A percentile compares a stretch with the other conserved stretches of the same genome.
phyloP scores from a whole-genome alignment of 2,113 vertebrate species.

The Sprattus sprattus region DNA sequence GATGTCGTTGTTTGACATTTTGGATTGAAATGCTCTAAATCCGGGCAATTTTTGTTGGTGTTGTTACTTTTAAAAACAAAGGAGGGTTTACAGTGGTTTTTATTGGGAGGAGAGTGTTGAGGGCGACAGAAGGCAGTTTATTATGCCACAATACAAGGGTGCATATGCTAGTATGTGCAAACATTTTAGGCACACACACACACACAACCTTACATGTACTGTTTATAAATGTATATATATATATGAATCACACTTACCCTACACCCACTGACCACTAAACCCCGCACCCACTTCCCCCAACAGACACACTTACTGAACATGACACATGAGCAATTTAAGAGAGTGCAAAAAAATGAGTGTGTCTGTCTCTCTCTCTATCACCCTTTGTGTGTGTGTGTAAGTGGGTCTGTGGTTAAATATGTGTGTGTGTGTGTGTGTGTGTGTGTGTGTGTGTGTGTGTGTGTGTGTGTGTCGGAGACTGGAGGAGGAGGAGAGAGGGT shows the following conservation, averaged over 20 bases:
- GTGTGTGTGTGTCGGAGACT: not conserved
- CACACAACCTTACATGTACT: not conserved
- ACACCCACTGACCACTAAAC: not conserved
- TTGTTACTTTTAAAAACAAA: not conserved
- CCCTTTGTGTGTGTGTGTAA: not conserved
- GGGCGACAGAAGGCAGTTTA: not conserved
- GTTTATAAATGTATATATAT: not conserved
- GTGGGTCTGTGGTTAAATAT: too few relatives aligned
- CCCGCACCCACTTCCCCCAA: not conserved
- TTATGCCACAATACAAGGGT: not conserved
- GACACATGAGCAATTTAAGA: not conserved
- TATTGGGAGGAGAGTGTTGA: not conserved
- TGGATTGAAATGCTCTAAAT: not conserved
- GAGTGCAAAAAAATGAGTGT: not conserved
- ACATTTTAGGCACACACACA: not conserved
- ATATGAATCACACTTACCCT: not conserved
- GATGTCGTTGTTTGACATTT: not conserved
- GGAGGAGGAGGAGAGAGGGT: not conserved
- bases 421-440: not conserved
- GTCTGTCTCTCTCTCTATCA: not conserved
- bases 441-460: slow-evolving; percentile 3
- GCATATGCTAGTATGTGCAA: not conserved
- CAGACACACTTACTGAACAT: not conserved
- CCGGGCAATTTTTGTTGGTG: not conserved
- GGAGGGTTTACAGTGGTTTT: too few relatives aligned